Evolutionary conservation across 2,797 vertebrate species (phyloP).

Genomic region (Enteromius viviparus): DNA sequence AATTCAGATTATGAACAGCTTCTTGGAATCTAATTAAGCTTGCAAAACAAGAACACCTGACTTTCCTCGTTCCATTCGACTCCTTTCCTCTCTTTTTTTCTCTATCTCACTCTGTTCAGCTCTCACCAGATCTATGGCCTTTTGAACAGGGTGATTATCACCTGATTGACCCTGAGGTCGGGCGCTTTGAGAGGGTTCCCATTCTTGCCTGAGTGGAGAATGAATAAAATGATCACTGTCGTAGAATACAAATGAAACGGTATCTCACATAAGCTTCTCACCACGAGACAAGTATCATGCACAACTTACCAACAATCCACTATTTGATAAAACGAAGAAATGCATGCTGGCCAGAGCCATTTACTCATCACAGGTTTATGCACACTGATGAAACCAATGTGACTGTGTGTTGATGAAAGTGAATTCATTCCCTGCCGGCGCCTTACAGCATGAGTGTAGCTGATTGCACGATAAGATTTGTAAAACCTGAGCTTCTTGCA

Average conservation of each 20-base stretch:
- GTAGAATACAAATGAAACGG: not conserved
- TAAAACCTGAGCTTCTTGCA: slow-evolving; percentile 12
- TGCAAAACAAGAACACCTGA: not conserved
- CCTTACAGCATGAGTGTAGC: slow-evolving; percentile 18
- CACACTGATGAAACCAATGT: slow-evolving; percentile 30
- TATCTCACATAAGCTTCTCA: not conserved
- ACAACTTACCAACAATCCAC: not conserved
- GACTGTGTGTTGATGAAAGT: slow-evolving; percentile 32
- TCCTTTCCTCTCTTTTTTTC: not conserved
- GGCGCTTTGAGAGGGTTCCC: not conserved
- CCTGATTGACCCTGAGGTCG: slow-evolving; percentile 30
- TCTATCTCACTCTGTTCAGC: slow-evolving; percentile 2
- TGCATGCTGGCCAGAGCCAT: slow-evolving; percentile 19
- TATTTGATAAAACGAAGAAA: not conserved
- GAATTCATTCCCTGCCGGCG: slow-evolving; percentile 23
- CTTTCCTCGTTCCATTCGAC: not conserved
- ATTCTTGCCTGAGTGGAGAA: not conserved
- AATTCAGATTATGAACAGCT: not conserved
- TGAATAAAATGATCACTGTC: slow-evolving; percentile 1
- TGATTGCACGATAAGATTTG: slow-evolving; percentile 38
- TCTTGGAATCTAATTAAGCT: not conserved
- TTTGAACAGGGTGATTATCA: slow-evolving; percentile 43
- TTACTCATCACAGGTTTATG: slow-evolving; percentile 32
- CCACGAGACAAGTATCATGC: slow-evolving; percentile 8
- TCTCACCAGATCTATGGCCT: not conserved